phyloP scores from a whole-genome alignment of 1,140 invertebrate genomes.

The Bicyclus anynana region DNA sequence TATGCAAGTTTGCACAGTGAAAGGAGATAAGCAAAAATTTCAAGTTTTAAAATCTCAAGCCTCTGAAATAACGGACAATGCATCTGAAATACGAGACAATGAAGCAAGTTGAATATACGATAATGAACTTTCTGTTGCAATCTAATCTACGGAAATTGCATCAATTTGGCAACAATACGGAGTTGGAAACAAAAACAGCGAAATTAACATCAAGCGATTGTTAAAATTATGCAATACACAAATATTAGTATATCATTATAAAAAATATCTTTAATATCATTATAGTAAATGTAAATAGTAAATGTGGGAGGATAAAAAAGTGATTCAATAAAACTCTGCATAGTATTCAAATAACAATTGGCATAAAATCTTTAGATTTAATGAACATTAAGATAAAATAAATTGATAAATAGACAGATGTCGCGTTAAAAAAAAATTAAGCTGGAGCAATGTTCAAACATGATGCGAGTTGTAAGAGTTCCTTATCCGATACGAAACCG shows the following conservation, averaged over 20 bases:
- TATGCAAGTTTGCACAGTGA: slow-evolving; percentile 40
- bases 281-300: too few species aligned
- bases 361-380: background rate
- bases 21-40: slow-evolving; percentile 28
- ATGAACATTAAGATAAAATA: background rate
- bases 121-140: background rate
- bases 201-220: too few species aligned
- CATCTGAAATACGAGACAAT: slow-evolving; percentile 8
- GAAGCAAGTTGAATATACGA: background rate
- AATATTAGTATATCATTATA: too few species aligned
- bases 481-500: slow-evolving; percentile 16
- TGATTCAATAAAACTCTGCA: too few species aligned
- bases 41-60: slow-evolving; percentile 5
- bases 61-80: slow-evolving; percentile 24
- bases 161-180: background rate
- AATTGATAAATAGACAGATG: background rate
- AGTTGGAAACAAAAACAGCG: too few species aligned
- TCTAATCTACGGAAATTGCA: background rate
- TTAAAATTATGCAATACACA: too few species aligned
- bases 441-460: background rate
- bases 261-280: too few species aligned
- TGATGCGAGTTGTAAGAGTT: slow-evolving; percentile 3
- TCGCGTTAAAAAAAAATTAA: background rate
- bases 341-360: too few species aligned
- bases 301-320: too few species aligned